Evolutionary conservation across 2,888 invertebrate genomes (phyloP).

Genomic region (Eudemis profundana): DNA sequence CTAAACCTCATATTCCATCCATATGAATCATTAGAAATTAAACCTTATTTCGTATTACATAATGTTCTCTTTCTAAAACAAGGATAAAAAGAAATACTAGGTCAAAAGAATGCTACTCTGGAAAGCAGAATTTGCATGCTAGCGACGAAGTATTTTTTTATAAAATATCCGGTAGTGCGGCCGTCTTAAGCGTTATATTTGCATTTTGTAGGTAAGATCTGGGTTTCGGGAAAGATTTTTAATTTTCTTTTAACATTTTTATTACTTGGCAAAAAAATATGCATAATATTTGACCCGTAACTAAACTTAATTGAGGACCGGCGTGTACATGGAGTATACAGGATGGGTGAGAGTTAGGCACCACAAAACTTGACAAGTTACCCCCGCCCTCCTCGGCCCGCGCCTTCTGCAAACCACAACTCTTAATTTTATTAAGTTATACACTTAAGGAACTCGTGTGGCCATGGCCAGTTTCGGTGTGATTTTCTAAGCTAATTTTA

Average conservation of each 20-base stretch:
- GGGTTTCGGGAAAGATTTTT: neutral
- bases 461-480: no score
- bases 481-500: no score
- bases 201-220: slow-evolving; percentile 26
- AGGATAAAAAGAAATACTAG: neutral
- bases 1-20: neutral
- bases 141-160: slow-evolving; percentile 24
- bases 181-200: slow-evolving; percentile 17
- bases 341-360: no score
- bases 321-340: no score
- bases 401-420: no score
- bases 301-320: no score
- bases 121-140: slow-evolving; percentile 19
- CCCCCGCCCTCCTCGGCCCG: no score
- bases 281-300: no score
- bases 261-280: neutral
- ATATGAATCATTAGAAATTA: neutral
- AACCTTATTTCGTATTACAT: neutral
- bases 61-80: neutral
- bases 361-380: no score
- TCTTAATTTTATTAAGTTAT: no score
- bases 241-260: neutral
- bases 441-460: no score
- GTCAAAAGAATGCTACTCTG: no score
- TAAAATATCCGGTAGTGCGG: slow-evolving; percentile 20